phyloP scores from a whole-genome alignment of 2,113 vertebrate genomes.

The Myanophis thanlyinensis region DNA sequence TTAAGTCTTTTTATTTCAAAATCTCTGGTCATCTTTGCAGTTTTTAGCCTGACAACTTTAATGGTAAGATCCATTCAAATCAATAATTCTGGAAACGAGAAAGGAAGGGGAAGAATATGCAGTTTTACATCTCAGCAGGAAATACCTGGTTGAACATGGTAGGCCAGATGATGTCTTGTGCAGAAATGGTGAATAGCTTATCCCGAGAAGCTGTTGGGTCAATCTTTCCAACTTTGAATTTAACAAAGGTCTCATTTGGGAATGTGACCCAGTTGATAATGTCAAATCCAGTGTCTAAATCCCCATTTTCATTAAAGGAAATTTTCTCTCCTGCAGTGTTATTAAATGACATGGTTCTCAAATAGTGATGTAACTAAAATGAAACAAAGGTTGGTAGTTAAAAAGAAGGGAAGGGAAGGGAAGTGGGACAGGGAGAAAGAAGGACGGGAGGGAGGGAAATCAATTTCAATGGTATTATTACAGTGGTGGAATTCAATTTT shows the following conservation, averaged over 20 bases:
- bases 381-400: not conserved
- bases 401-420: not conserved
- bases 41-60: not conserved
- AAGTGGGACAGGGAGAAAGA: no score
- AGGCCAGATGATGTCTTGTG: not conserved
- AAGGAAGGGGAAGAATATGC: no score
- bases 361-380: not conserved
- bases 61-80: no score
- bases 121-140: not conserved
- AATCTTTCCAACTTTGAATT: not conserved
- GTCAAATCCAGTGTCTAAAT: not conserved
- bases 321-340: not conserved
- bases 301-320: not conserved
- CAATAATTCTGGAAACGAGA: not conserved
- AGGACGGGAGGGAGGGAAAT: not conserved
- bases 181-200: not conserved
- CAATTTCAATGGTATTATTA: not conserved
- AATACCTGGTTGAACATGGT: not conserved
- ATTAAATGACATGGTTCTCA: not conserved
- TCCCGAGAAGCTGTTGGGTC: not conserved
- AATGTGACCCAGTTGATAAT: constrained; percentile 4
- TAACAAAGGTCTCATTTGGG: not conserved
- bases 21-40: not conserved
- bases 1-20: not conserved
- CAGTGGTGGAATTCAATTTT: no score